phyloP scores from a whole-genome alignment of 2,888 invertebrate genomes.

The Orthonychiurus folsomi region DNA sequence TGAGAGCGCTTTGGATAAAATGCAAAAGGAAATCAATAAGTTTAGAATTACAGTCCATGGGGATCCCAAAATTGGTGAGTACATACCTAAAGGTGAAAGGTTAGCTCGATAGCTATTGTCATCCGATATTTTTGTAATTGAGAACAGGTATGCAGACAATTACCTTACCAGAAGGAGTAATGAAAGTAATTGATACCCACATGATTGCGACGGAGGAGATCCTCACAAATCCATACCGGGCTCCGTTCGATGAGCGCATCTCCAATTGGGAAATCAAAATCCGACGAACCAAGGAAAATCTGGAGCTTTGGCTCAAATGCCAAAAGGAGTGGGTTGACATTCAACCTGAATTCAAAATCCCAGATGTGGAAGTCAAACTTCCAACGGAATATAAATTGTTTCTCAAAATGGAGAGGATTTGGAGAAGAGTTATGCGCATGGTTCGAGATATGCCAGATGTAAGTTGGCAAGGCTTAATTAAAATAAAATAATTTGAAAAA shows the following conservation, averaged over 20 bases:
- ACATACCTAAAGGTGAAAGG: background rate
- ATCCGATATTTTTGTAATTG: background rate
- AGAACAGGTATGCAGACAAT: background rate
- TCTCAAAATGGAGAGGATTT: slow-evolving; percentile 65
- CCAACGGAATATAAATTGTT: slow-evolving; percentile 71
- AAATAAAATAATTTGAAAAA: slow-evolving; percentile 6
- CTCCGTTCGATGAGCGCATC: slow-evolving; percentile 63
- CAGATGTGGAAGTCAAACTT: slow-evolving; percentile 42
- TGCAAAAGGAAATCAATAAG: slow-evolving; percentile 52
- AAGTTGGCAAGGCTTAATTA: slow-evolving; percentile 6
- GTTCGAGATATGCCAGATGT: slow-evolving; percentile 41
- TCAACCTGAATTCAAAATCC: slow-evolving; percentile 23
- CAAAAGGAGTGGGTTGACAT: slow-evolving; percentile 53
- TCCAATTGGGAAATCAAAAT: slow-evolving; percentile 65
- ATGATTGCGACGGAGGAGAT: slow-evolving; percentile 48
- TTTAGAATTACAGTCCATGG: slow-evolving; percentile 45
- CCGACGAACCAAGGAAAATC: slow-evolving; percentile 54
- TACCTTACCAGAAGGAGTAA: no score
- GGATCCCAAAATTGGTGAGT: no score
- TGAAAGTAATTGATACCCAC: slow-evolving; percentile 15
- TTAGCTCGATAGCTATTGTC: slow-evolving; percentile 1
- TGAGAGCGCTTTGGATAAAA: slow-evolving; percentile 63
- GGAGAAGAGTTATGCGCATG: slow-evolving; percentile 66
- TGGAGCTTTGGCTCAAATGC: slow-evolving; percentile 61
- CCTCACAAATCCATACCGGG: slow-evolving; percentile 68